Evolutionary conservation across 2,113 vertebrate genomes (phyloP).

Genomic region (Silurus meridionalis): DNA sequence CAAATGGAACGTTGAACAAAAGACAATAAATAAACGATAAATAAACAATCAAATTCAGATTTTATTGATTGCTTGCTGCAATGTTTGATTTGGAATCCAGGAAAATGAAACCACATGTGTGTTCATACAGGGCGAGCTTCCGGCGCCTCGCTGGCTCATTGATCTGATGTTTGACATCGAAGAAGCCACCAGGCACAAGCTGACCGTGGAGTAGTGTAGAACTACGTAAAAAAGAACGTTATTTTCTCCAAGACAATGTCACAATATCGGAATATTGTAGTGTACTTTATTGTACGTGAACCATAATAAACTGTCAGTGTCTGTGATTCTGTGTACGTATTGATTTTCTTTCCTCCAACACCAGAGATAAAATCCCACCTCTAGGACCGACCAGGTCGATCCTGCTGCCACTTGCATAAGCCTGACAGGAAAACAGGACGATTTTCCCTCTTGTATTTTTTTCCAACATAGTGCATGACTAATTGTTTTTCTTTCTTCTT

Average conservation of each 20-base stretch:
- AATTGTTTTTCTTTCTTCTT: constrained; percentile 43
- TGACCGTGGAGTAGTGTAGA: constrained; percentile 68
- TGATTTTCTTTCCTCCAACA: background rate
- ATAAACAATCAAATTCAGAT: background rate
- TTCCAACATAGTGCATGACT: constrained; percentile 16
- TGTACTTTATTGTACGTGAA: background rate
- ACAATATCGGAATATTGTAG: background rate
- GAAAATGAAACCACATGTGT: background rate
- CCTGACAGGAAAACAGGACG: background rate
- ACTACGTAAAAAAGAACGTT: background rate
- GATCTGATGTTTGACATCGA: constrained; percentile 77
- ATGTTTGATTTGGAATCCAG: background rate
- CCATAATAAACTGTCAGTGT: background rate
- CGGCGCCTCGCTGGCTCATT: constrained; percentile 68
- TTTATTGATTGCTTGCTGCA: background rate
- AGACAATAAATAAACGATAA: background rate
- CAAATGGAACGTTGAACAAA: background rate
- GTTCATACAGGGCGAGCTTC: constrained; percentile 55
- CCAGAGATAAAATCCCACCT: background rate
- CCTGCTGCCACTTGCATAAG: background rate
- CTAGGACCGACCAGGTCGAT: background rate
- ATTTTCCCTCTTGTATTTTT: constrained; percentile 28
- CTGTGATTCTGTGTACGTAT: background rate
- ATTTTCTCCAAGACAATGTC: background rate
- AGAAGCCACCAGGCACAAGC: constrained; percentile 73